These are phyloP conservation scores for Sylvilagus floridanus DNA, from an alignment of 2,797 vertebrate genomes.

Conservation along the genomic window DNA sequence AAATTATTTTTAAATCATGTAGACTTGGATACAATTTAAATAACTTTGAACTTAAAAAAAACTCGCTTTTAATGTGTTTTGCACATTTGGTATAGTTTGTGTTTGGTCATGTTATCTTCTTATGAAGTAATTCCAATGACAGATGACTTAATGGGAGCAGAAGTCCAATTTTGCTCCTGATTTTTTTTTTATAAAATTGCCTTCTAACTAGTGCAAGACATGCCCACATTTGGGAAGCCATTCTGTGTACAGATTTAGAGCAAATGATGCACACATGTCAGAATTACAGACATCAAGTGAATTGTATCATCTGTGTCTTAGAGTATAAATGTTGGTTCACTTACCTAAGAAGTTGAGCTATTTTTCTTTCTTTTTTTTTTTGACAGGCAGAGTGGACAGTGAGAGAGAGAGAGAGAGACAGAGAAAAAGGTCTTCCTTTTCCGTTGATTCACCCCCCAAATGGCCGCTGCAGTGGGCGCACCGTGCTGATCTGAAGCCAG, in stretches of 20 bases:
- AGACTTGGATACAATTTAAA: slow-evolving; percentile 98
- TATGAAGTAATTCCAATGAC: slow-evolving; percentile 95
- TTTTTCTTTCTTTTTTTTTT: no score
- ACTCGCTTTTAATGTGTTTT: slow-evolving; percentile 99
- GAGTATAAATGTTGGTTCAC: slow-evolving; percentile 97
- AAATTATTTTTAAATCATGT: slow-evolving; percentile 97
- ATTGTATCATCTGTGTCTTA: slow-evolving; percentile 94
- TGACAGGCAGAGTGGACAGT: no score
- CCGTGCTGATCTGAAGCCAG: no score
- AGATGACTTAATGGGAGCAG: slow-evolving; percentile 96
- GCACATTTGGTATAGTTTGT: slow-evolving; percentile 99
- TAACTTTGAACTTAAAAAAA: slow-evolving; percentile 97
- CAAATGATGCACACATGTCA: slow-evolving; percentile 95
- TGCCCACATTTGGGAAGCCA: slow-evolving; percentile 99
- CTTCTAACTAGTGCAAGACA: slow-evolving; percentile 99
- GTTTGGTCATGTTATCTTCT: slow-evolving; percentile 96
- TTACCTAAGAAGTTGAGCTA: slow-evolving; percentile 92
- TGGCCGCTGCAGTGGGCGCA: no score
- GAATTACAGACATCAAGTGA: slow-evolving; percentile 94
- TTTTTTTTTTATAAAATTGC: slow-evolving; percentile 99
- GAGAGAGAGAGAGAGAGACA: no score
- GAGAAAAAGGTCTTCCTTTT: no score
- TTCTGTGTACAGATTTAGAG: slow-evolving; percentile 96
- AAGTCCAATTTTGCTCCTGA: slow-evolving; percentile 94
- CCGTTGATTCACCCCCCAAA: no score